These are phyloP conservation scores for Alouatta palliata DNA, from an alignment of 2,113 vertebrate species.

Conservation along the genomic window DNA sequence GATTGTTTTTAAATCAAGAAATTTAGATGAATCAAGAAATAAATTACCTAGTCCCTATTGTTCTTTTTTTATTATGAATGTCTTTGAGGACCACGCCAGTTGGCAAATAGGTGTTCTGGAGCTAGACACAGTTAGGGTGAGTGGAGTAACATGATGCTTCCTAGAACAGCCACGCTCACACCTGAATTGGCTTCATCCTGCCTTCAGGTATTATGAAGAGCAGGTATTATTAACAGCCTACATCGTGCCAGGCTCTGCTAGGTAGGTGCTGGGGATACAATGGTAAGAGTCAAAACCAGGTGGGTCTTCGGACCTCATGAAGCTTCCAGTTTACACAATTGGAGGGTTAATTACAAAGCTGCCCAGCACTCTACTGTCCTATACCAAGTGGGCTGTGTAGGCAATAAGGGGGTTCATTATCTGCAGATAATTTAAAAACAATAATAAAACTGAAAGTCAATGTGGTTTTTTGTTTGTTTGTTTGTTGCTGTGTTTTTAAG, in stretches of 20 bases:
- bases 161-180: background rate
- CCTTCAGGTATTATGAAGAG: background rate
- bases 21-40: conserved; percentile 2
- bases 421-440: conserved; percentile 8
- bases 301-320: background rate
- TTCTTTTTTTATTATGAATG: background rate
- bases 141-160: background rate
- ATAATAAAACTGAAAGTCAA: background rate
- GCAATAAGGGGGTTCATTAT: background rate
- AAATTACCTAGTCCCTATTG: background rate
- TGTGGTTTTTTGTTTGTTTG: background rate
- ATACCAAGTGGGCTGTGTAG: background rate
- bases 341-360: too few species aligned
- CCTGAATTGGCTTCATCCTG: background rate
- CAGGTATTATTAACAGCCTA: background rate
- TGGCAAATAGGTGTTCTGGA: background rate
- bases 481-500: background rate
- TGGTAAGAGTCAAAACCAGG: background rate
- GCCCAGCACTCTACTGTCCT: background rate
- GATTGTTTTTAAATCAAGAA: background rate
- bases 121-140: background rate
- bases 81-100: background rate
- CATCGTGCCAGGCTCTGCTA: background rate
- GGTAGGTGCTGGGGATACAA: background rate
- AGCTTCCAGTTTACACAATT: background rate